Evolutionary conservation across 37 sponge, comb jelly and placozoan genomes (phyloP).

Genomic region (Cliona cf. orientalis): DNA sequence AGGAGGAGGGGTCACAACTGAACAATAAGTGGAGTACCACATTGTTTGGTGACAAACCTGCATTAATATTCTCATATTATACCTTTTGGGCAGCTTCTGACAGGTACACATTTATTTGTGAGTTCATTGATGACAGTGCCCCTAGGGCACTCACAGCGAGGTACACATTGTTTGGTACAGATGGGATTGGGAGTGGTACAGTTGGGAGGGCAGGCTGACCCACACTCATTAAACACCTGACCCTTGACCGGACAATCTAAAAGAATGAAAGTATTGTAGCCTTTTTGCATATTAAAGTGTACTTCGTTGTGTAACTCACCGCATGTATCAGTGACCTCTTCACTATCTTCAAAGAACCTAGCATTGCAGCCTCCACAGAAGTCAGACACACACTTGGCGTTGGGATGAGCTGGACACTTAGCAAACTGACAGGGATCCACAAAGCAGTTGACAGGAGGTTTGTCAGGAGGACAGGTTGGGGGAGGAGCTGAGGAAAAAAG

Average conservation of each 20-base stretch:
- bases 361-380: constrained; percentile 77
- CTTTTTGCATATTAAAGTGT: not conserved
- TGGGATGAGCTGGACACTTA: constrained; percentile 45
- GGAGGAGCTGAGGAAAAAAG: not conserved
- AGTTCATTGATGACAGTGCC: constrained; percentile 30
- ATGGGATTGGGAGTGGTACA: constrained; percentile 30
- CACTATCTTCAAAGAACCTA: constrained; percentile 47
- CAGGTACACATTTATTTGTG: constrained; percentile 24
- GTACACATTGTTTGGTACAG: constrained; percentile 1
- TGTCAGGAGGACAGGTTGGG: constrained; percentile 38
- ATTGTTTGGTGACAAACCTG: not conserved
- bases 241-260: constrained; percentile 44
- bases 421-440: constrained; percentile 55
- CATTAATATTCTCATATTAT: too few species aligned
- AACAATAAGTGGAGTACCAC: too few species aligned
- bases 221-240: constrained; percentile 36
- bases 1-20: too few species aligned
- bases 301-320: constrained; percentile 10
- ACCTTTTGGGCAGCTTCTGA: constrained; percentile 14
- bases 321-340: constrained; percentile 43
- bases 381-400: constrained; percentile 49
- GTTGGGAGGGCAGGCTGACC: constrained; percentile 50
- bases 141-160: constrained; percentile 26
- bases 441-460: constrained; percentile 39
- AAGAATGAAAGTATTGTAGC: not conserved